Evolutionary conservation across 2,888 invertebrate species (phyloP), one percentile per base, ranked within the genome.

Genomic region (Pyrrhia umbra): DNA sequence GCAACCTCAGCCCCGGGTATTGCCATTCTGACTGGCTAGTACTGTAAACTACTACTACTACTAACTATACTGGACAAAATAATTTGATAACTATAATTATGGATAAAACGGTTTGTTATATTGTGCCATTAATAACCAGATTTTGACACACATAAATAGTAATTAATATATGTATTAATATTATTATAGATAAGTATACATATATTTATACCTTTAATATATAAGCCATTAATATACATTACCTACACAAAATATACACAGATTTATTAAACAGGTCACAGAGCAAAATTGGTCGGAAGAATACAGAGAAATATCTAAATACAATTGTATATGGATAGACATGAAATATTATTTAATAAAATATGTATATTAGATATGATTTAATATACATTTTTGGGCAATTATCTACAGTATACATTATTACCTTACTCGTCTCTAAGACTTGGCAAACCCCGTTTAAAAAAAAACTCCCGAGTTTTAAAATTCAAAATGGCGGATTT

Each of bases 391-490:
- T 79, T 83, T 82, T 82, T 85, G 85, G 80, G 76, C 76, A 80
- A 85, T 84, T 83, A 50, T 67, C 87, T 88, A 90, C 89, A 89
- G 87, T 89, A 89, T 83, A 85, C 59, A 81, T 78, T 79, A 82
- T 77, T 60, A 71, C 50, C 66, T 76, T 64, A 67, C 70, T 69
- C 58, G 77, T 80, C 73, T 73, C 47, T 67, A 60, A 68, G 15
- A 69, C 66, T 68, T 69, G 60, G 73, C 77, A 67, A 76, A 77
- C 78, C 72, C 71, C 75, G 54, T 66, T 49, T n/a, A 2, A 62
- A 57, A 57, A 60, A 43, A 50, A 57, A 83, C 79, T 86, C 79
- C 85, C 81, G 79, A 84, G 69, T 80, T 65, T 66, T 50, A 60
- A 66, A 77, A 40, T 63, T 40, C 69, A 83, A 83, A 63, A 85